Percentiles rank a stretch among this genome's conserved stretches.
Evolutionary conservation across 2,113 vertebrate species (phyloP).

Genomic region (Numenius arquata): DNA sequence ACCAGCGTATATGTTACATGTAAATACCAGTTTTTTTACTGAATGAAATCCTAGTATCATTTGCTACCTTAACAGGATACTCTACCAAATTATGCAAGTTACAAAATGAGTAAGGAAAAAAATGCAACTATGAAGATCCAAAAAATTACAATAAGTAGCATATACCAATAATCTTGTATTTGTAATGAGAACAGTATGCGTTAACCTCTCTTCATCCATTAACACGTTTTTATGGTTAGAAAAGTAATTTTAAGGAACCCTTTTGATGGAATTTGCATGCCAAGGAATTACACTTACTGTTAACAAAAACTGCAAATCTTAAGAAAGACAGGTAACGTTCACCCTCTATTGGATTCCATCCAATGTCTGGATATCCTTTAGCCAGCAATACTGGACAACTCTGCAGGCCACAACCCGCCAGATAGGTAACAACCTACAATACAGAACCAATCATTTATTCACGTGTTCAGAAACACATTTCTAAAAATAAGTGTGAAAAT

Average conservation of each 20-base stretch:
- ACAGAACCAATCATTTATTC: background rate
- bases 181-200: background rate
- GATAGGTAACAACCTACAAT: constrained; percentile 92
- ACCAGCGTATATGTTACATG: background rate
- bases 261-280: background rate
- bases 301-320: constrained; percentile 97
- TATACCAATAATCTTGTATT: background rate
- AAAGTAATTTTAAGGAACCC: background rate
- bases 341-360: constrained; percentile 98
- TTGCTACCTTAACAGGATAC: background rate
- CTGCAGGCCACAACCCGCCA: constrained; percentile 96
- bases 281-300: constrained; percentile 79
- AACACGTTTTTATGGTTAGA: background rate
- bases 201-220: background rate
- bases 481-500: background rate
- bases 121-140: background rate
- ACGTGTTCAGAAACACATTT: background rate
- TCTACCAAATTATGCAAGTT: background rate
- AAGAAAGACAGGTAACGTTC: constrained; percentile 97
- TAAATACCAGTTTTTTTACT: background rate
- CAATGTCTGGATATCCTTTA: constrained; percentile 94
- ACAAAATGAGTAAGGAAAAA: background rate
- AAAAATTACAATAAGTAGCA: background rate
- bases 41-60: background rate
- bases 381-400: constrained; percentile 93